Conservation (phyloP, 2,113 vertebrate species). For the Rhadina sibilatrix region DNA sequence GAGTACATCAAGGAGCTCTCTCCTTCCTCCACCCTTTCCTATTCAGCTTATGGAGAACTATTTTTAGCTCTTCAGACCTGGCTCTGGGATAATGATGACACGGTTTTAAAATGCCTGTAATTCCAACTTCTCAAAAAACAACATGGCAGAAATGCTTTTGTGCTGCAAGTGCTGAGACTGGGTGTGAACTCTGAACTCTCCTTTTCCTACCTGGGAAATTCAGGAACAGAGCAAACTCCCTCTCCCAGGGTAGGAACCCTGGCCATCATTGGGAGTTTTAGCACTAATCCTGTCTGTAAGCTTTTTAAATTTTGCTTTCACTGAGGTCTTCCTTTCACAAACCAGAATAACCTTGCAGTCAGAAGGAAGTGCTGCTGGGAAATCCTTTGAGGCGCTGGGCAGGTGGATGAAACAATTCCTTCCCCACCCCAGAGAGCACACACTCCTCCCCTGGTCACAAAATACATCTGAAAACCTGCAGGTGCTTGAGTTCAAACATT, state of each 20-base stretch:
- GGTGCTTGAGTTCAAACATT: background rate
- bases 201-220: background rate
- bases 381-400: background rate
- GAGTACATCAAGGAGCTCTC: conserved; percentile 36
- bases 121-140: background rate
- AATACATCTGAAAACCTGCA: background rate
- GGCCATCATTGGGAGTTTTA: background rate
- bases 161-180: background rate
- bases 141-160: background rate
- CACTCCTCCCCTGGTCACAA: background rate
- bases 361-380: background rate
- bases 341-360: background rate
- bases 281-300: background rate
- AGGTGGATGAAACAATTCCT: conserved; percentile 12
- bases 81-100: background rate
- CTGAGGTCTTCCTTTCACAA: background rate
- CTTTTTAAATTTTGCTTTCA: background rate
- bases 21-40: conserved; percentile 59
- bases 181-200: background rate
- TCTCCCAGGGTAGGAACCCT: background rate
- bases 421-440: background rate
- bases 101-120: background rate
- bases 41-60: background rate
- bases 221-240: background rate
- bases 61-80: conserved; percentile 19